Conservation (phyloP, 2,113 vertebrate genomes). For the Siniperca chuatsi region DNA sequence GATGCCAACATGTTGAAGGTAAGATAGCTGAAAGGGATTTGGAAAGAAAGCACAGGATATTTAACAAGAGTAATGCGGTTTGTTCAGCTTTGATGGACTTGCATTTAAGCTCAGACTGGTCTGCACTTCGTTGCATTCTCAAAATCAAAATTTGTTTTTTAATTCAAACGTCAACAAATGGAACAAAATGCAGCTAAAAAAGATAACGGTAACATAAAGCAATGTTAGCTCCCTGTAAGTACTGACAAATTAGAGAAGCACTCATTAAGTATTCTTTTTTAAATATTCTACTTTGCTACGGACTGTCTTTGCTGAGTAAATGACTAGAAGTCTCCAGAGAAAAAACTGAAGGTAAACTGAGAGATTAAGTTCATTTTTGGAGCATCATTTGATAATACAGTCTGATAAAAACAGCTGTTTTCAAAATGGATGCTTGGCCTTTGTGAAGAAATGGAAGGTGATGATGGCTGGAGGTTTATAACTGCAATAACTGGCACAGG, state of each 20-base stretch:
- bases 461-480: constrained; percentile 23
- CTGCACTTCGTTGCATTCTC: background rate
- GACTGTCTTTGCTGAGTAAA: background rate
- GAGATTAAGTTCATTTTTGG: background rate
- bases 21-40: background rate
- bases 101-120: no score
- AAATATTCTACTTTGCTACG: background rate
- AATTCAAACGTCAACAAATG: background rate
- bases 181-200: background rate
- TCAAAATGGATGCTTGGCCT: constrained; percentile 25
- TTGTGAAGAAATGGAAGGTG: background rate
- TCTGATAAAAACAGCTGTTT: constrained; percentile 15
- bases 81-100: no score
- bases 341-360: background rate
- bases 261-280: background rate
- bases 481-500: constrained; percentile 13
- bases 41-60: background rate
- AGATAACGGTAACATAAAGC: background rate
- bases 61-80: background rate
- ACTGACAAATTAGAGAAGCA: background rate
- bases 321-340: background rate
- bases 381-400: background rate
- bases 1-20: background rate
- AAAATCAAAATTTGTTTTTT: background rate
- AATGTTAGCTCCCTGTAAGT: no score